These are phyloP conservation scores for Bombus cullumanus DNA, from an alignment of 1,140 invertebrate species.

Conservation along the genomic window DNA sequence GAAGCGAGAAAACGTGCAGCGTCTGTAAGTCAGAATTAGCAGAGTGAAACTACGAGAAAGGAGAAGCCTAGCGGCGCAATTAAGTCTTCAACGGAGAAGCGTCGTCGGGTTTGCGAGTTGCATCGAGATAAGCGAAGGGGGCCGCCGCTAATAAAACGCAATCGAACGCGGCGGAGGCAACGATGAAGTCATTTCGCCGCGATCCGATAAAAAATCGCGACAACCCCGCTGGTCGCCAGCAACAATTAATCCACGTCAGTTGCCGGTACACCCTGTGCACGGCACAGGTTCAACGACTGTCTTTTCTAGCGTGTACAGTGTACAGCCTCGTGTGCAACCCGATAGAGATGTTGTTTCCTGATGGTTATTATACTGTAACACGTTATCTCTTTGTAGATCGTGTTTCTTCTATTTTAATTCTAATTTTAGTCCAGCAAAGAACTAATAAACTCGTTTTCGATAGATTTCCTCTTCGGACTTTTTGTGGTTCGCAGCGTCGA, in stretches of 20 bases:
- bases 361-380: not conserved
- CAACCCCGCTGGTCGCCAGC: conserved; percentile 9
- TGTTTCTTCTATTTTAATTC: not conserved
- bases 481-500: no score
- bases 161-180: not conserved
- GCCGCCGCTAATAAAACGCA: conserved; percentile 24
- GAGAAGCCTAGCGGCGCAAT: conserved; percentile 3
- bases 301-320: not conserved
- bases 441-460: not conserved
- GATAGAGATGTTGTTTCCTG: not conserved
- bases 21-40: not conserved
- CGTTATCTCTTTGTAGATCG: not conserved
- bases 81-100: conserved; percentile 21
- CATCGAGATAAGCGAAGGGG: conserved; percentile 19
- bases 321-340: not conserved
- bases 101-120: not conserved
- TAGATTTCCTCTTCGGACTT: no score
- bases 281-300: not conserved
- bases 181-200: conserved; percentile 42
- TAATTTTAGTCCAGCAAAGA: no score
- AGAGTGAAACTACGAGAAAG: not conserved
- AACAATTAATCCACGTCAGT: conserved; percentile 47
- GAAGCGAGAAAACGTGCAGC: not conserved
- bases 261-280: conserved; percentile 3
- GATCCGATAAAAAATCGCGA: conserved; percentile 14